Evolutionary conservation across 2,797 vertebrate genomes (phyloP).

Genomic region (Pelochelys cantorii): DNA sequence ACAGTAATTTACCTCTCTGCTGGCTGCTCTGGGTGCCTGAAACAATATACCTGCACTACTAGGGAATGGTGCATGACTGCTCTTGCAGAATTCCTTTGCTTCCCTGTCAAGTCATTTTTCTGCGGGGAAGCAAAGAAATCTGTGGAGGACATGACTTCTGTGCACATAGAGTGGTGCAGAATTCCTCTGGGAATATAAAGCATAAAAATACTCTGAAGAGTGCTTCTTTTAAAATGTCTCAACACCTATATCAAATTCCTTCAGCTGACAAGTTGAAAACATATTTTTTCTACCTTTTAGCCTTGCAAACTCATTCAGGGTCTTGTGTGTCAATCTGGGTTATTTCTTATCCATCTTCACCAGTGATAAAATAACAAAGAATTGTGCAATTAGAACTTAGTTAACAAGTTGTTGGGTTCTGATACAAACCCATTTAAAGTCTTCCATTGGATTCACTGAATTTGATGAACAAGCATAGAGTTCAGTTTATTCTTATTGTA

Average conservation of each 20-base stretch:
- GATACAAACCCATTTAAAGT: rapidly evolving
- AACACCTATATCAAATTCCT: not conserved
- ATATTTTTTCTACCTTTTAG: not conserved
- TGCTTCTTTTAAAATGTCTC: slow-evolving; percentile 1
- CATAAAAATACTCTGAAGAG: not conserved
- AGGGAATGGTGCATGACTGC: no score
- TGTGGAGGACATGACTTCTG: no score
- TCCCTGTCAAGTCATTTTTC: no score
- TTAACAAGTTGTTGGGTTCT: not conserved
- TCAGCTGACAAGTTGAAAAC: not conserved
- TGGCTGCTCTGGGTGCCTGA: no score
- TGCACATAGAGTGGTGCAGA: no score
- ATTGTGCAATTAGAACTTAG: not conserved
- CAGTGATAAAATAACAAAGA: not conserved
- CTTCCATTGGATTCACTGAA: not conserved
- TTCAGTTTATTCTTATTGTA: not conserved
- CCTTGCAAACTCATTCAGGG: not conserved
- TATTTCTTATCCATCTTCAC: rapidly evolving
- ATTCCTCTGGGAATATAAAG: not conserved
- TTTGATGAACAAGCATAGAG: not conserved
- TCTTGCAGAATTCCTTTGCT: no score
- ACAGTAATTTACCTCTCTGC: no score
- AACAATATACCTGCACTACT: no score
- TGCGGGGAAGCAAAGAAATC: no score
- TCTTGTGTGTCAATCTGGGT: not conserved